Base-by-base conservation (phyloP, 2,797 vertebrate genomes). In the Buceros bicornis region DNA sequence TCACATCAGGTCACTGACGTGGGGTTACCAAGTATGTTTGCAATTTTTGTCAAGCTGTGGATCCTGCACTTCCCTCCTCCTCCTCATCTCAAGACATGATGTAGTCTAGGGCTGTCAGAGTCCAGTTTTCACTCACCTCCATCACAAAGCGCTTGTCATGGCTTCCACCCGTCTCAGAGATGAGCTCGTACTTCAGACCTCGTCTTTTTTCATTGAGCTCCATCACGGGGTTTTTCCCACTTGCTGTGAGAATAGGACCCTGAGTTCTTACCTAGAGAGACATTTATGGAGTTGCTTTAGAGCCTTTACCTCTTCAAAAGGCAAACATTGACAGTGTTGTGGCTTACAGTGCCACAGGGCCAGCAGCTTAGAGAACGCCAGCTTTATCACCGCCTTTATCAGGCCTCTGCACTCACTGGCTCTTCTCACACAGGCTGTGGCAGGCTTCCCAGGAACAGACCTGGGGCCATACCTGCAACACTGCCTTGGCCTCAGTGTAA, bases 181-280 rank as follows among this genome's bases (percentile, higher is more conserved):
- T 99, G 91, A 99, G 99, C 97, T 99, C 99, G 0, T 99, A 99
- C 94, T 99, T 99, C 93, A 99, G 99, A 71, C 99, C 99, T 97
- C 99, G 98, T 86, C 99, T 98, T 97, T 99, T 99, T 96, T 99
- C 99, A 74, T 99, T 99, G 57, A 99, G 98, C 98, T 99, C 99
- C 99, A 99, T 99, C 90, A 99, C 99, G 0, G 99, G 99, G 96
- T 99, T 99, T 98, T 99, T 99, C 87, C 99, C 99, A 65, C 99
- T 99, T 42, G 99, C 99, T 61, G 99, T 99, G 97, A 99, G 98
- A 85, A 99, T 99, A 95, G 99, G 99, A 97, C 99, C 99, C 99
- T 99, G 99, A 99, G 99, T 99, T 99, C 99, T 98, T 96, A 99
- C 99, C 99, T 99, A 94, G 18, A 62, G 74, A 82, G 26, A 91